Evolutionary conservation across 2,797 vertebrate species (phyloP).

Genomic region (Tragelaphus eurycerus): DNA sequence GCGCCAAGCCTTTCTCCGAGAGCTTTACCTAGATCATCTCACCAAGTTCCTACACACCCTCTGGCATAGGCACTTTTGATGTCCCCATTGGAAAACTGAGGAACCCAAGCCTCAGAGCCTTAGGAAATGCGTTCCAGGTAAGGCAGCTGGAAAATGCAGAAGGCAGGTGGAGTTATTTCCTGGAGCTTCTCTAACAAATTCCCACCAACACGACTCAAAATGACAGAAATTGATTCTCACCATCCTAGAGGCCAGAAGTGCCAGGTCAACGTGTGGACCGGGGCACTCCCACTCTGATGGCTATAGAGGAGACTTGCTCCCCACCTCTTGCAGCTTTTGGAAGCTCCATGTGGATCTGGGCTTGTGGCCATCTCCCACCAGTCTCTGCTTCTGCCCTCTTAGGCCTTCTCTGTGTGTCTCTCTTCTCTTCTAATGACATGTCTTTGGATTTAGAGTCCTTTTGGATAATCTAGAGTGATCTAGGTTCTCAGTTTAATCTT

Average conservation of each 20-base stretch:
- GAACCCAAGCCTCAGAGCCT: no score
- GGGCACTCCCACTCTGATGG: fast-evolving
- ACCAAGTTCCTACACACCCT: no score
- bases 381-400: background rate
- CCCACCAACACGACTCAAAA: background rate
- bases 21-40: background rate
- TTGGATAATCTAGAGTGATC: background rate
- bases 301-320: fast-evolving
- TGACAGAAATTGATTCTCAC: background rate
- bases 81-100: background rate
- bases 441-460: background rate
- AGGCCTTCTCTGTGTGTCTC: background rate
- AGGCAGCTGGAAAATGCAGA: no score
- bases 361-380: fast-evolving
- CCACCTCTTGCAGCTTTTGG: background rate
- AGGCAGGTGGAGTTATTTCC: background rate
- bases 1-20: background rate
- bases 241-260: background rate
- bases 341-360: fast-evolving
- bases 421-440: background rate
- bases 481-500: background rate
- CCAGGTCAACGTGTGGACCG: fast-evolving
- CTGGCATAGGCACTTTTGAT: fast-evolving
- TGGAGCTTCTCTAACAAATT: fast-evolving
- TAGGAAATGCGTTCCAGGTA: background rate